Evolutionary conservation across 2,888 invertebrate species (phyloP), one percentile per base, ranked within the genome.

Genomic region (Coelinius sp.): DNA sequence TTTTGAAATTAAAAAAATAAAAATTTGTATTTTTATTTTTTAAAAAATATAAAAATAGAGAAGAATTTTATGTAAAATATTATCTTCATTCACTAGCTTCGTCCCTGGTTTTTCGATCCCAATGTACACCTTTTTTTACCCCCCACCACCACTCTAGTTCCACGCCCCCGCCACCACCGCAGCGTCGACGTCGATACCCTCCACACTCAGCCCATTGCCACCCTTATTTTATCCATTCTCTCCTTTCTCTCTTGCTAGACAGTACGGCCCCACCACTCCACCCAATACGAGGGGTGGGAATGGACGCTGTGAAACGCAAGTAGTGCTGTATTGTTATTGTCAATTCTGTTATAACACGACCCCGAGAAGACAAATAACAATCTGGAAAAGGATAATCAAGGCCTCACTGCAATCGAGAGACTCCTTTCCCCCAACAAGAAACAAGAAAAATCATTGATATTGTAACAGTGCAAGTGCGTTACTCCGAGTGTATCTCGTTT

Each of bases 201-300:
- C 62, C 44, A 62, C 62, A 14, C n/a, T 10, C 17, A 53, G 22
- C 38, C n/a, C 22, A 22, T 66, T 14, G 44, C 44, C 44, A 31
- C 62, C 59, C 46, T 31, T 52, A 22, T 52, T 66, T 27, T 46
- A n/a, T 59, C 22, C 46, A 27, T n/a, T n/a, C 66, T 53, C 52
- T 52, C 52, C 20, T n/a, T 66, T 66, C 66, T 67, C 52, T 53
- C 24, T 53, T 25, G 10, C 52, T 31, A 59, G 59, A 59, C 59
- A 20, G 31, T 22, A 22, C 35, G 59, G 59, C 59, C 59, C 59
- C 52, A 35, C 24, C 35, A 24, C 35, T 22, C 35, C 66, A n/a
- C 25, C 52, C 52, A 49, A 14, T 49, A 8, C 66, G 53, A 70
- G 41, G 70, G 70, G 70, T 70, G 70, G 46, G 49, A 49, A 70